Percentiles rank a stretch among this genome's conserved stretches.
phyloP scores from a whole-genome alignment of 92 coral and sea anemone species.

The Umimayanthus chanpuru region DNA sequence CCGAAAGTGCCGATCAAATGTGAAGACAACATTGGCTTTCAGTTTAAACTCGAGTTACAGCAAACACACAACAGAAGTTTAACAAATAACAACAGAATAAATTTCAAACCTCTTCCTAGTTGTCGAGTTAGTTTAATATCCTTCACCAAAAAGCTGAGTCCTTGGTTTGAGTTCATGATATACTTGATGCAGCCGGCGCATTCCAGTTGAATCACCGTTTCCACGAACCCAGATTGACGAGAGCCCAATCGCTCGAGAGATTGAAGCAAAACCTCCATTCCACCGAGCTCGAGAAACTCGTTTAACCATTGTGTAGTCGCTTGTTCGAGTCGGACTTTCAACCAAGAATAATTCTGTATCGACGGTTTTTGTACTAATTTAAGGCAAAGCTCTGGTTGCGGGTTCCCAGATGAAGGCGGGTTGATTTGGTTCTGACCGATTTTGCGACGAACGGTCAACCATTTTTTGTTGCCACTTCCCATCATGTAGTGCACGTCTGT shows the following conservation, averaged over 20 bases:
- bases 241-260: conserved; percentile 69
- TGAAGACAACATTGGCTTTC: too few species aligned
- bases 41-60: not conserved
- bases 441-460: conserved; percentile 53
- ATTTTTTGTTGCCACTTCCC: conserved; percentile 48
- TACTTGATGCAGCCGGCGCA: conserved; percentile 80
- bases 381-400: conserved; percentile 67
- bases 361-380: conserved; percentile 71
- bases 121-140: conserved; percentile 64
- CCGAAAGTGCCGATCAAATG: too few species aligned
- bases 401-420: conserved; percentile 39
- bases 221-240: conserved; percentile 48
- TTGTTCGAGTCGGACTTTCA: conserved; percentile 63
- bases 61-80: not conserved
- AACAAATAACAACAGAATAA: not conserved
- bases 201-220: conserved; percentile 73
- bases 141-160: conserved; percentile 75
- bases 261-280: conserved; percentile 72
- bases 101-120: conserved; percentile 70
- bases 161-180: conserved; percentile 76
- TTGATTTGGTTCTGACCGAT: conserved; percentile 24
- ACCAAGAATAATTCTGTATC: conserved; percentile 71
- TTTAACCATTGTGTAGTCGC: conserved; percentile 71
- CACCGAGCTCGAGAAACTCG: conserved; percentile 75
- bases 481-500: not conserved